These are phyloP conservation scores for Oryzias woworae DNA, from an alignment of 2,113 vertebrate genomes.

Conservation along the genomic window DNA sequence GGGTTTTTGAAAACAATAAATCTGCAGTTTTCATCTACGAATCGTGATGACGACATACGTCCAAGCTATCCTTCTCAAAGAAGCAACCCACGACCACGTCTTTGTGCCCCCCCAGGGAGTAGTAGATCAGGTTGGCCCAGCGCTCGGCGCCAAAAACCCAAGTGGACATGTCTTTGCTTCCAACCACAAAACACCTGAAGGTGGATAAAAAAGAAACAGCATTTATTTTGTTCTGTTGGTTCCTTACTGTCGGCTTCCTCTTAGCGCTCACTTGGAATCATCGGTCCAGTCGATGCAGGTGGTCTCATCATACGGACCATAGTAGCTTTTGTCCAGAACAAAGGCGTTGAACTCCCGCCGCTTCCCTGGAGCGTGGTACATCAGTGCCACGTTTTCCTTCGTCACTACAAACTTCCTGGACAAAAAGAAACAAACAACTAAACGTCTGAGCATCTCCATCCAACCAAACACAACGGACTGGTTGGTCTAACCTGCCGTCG, in stretches of 20 bases:
- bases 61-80: constrained; percentile 91
- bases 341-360: constrained; percentile 92
- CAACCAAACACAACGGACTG: not conserved
- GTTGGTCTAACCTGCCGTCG: constrained; percentile 84
- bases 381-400: constrained; percentile 88
- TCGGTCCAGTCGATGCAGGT: constrained; percentile 97
- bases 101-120: constrained; percentile 92
- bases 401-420: constrained; percentile 90
- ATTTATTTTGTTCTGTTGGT: not conserved
- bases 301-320: constrained; percentile 93
- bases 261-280: constrained; percentile 86
- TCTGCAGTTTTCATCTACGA: not conserved
- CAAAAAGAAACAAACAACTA: not conserved
- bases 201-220: not conserved
- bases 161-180: constrained; percentile 95
- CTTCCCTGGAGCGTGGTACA: constrained; percentile 94
- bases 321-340: constrained; percentile 93
- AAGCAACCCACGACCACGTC: constrained; percentile 91
- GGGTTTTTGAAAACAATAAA: too few species aligned
- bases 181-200: constrained; percentile 90
- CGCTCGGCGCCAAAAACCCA: constrained; percentile 97
- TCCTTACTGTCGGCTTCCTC: not conserved
- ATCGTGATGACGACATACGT: constrained; percentile 78
- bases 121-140: constrained; percentile 95
- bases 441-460: not conserved